Conservation (phyloP, 2,888 invertebrate species). For the Hirtodrosophila confusa region DNA sequence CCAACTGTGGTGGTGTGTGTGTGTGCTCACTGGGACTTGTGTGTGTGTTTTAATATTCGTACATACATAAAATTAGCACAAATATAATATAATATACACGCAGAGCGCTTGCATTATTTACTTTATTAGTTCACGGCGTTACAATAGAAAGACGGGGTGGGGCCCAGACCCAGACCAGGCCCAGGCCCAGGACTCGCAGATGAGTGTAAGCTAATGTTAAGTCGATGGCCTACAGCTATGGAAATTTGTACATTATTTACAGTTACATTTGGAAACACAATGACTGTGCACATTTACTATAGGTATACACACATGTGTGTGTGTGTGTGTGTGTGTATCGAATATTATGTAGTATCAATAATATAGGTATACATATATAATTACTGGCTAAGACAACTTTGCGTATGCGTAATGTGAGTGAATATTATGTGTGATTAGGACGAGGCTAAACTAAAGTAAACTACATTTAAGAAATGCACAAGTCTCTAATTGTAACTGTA, state of each 20-base stretch:
- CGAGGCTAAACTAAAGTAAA: slow-evolving; percentile 52
- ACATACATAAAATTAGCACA: slow-evolving; percentile 58
- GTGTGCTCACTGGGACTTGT: slow-evolving; percentile 43
- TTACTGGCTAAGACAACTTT: slow-evolving; percentile 63
- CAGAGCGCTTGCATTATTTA: slow-evolving; percentile 29
- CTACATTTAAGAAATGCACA: slow-evolving; percentile 80
- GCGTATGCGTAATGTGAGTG: slow-evolving; percentile 55
- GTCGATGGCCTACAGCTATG: slow-evolving; percentile 69
- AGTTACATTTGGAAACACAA: slow-evolving; percentile 74
- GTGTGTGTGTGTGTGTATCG: slow-evolving; percentile 23
- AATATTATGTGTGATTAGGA: slow-evolving; percentile 20
- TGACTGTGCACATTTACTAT: slow-evolving; percentile 51
- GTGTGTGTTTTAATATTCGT: slow-evolving; percentile 19
- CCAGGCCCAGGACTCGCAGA: too few species aligned
- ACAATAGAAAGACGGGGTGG: slow-evolving; percentile 47
- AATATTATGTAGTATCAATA: slow-evolving; percentile 24
- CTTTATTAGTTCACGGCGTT: slow-evolving; percentile 25
- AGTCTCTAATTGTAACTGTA: slow-evolving; percentile 68
- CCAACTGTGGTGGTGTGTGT: slow-evolving; percentile 44
- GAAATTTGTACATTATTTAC: slow-evolving; percentile 82
- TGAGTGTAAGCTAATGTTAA: slow-evolving; percentile 32
- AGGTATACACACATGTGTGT: slow-evolving; percentile 25
- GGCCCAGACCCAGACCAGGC: too few species aligned
- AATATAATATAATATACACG: slow-evolving; percentile 35
- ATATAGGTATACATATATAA: slow-evolving; percentile 36